Base-by-base conservation (phyloP, 2,888 invertebrate genomes). In the Drosophila affinis region DNA sequence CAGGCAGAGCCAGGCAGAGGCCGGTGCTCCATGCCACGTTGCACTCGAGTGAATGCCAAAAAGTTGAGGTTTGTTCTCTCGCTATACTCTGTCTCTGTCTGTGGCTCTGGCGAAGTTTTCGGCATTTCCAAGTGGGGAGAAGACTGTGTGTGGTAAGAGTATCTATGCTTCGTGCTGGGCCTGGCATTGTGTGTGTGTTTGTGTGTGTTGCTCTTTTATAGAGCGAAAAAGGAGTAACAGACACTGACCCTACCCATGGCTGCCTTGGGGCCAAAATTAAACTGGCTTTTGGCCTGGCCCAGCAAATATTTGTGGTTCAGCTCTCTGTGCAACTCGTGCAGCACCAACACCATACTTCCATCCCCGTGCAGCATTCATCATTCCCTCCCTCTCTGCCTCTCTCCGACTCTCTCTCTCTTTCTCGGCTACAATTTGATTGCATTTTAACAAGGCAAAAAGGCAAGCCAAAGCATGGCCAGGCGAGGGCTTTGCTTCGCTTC, bases 401-500 rank as follows among this genome's bases (percentile, higher is more conserved):
- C 18, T 18, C 18, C n/a, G n/a, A n/a, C n/a, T 18, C 18, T 18
- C 18, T 18, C 18, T 18, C 14, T 14, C n/a, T n/a, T 14, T 39
- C 14, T 44, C 12, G 54, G 52, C 78, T 74, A 72, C 77, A 81
- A 88, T 85, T 87, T 82, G 88, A 82, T 82, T 82, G 82, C 86
- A 87, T 85, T 82, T 82, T 87, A 82, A 87, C 88, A 85, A 85
- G 79, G 29, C 29, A 29, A 29, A 24, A 5, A 24, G 24, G 21
- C 21, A 24, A 24, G 24, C 3, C 21, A 21, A 3, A 3, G 21
- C 21, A 21, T 0, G 21, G 24, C 88, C 81, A 85, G 79, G 29
- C 29, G 9, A 29, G 29, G 29, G 29, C 29, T 29, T 29, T 9
- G 9, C 29, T 29, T 29, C 29, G 77, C 79, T 59, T 55, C 57